Conservation (phyloP, 1,140 invertebrate genomes). For the Drosophila melanica region DNA sequence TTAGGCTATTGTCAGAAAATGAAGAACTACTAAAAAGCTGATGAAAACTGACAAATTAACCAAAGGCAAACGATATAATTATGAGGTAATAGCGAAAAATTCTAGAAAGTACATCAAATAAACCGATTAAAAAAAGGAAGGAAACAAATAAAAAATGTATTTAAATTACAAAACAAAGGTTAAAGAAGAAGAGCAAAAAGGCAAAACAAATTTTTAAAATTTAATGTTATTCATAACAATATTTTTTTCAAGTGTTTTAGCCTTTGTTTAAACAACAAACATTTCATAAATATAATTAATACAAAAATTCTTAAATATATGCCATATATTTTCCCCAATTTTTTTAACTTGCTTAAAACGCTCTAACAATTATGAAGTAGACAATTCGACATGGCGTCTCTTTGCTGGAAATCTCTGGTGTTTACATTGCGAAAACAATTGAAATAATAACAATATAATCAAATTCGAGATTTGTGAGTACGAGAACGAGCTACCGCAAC, state of each 20-base stretch:
- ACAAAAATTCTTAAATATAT: too few species aligned
- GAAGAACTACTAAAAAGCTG: conserved; percentile 19
- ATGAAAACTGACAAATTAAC: conserved; percentile 46
- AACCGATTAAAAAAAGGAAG: too few species aligned
- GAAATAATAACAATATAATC: conserved; percentile 81
- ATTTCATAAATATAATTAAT: too few species aligned
- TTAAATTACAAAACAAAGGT: too few species aligned
- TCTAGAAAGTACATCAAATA: too few species aligned
- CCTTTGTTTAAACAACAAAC: too few species aligned
- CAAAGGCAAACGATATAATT: not conserved
- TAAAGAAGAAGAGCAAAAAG: too few species aligned
- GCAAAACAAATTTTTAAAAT: too few species aligned
- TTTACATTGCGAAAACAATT: conserved; percentile 76
- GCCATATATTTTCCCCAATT: not conserved
- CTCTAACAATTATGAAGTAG: conserved; percentile 13
- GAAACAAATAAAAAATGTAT: too few species aligned
- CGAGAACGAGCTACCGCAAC: conserved; percentile 15
- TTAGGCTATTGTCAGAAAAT: conserved; percentile 5
- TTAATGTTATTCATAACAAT: too few species aligned
- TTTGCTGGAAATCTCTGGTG: conserved; percentile 65
- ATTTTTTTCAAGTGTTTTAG: too few species aligned
- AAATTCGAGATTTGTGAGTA: conserved; percentile 76
- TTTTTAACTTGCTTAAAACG: not conserved
- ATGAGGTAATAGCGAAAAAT: not conserved
- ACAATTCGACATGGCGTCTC: conserved; percentile 21